Base-by-base conservation (phyloP, 2,113 vertebrate species). In the Malurus melanocephalus region DNA sequence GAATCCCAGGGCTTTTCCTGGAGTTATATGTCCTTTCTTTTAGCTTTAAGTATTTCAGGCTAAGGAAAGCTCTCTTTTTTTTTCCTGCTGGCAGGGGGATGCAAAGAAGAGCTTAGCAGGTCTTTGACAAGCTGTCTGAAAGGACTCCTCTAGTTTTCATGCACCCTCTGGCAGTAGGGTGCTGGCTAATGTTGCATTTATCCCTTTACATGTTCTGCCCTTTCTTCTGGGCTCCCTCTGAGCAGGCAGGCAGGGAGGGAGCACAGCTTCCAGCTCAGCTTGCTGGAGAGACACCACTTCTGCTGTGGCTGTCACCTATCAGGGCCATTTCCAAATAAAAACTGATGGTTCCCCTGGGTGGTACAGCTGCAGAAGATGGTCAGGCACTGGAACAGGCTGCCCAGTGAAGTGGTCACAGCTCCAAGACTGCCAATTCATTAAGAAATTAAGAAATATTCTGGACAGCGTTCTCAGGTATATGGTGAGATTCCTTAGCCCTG, bases 1-100 rank as follows among this genome's bases (percentile, higher is more conserved):
- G 66, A 64, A 68, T 86, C 38, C 88, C 33, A 68, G 46, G 62
- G 69, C 69, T 81, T 85, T 89, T 68, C 59, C 79, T 79, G 21
- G 16, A 79, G 38, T 65, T 17, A 0, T 46, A 21, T 5, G 8
- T 51, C 28, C 42, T 88, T 91, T 85, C 43, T 91, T 91, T 49
- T 60, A 60, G 17, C 52, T 87, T 33, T 46, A 83, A 51, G 32
- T 51, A 49, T 55, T 89, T 88, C 62, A 88, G 49, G 61, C 28
- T 60, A 20, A 1, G 2, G 35, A 72, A 81, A 72, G 26, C 1
- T 35, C 30, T 35, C 1, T 11, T 40, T 33, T n/a, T n/a, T 38
- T 56, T 40, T 69, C 9, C 33, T 67, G 3, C 16, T 43, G 49
- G 20, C 38, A 33, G 45, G 7, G 7, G 11, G 11, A 87, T 65